Conservation (phyloP, 2,888 invertebrate genomes). For the Drosophila aldrichi region DNA sequence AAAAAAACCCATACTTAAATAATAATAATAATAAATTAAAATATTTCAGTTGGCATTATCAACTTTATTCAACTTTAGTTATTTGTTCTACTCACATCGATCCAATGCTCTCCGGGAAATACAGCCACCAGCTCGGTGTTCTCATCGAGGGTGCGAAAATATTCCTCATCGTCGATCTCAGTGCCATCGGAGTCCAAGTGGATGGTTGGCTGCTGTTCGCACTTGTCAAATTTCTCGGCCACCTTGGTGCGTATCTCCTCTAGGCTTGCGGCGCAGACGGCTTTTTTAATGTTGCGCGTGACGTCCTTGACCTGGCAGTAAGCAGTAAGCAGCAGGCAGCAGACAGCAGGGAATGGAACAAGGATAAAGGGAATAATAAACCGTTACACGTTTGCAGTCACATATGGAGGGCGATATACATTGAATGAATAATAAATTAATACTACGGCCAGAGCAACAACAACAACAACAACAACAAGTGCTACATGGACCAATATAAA, state of each 20-base stretch:
- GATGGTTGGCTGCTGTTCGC: slow-evolving; percentile 89
- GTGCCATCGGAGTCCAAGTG: slow-evolving; percentile 97
- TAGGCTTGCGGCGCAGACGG: slow-evolving; percentile 92
- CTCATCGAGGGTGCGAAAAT: slow-evolving; percentile 95
- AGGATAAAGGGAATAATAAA: slow-evolving; percentile 46
- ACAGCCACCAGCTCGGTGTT: slow-evolving; percentile 95
- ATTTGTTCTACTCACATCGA: slow-evolving; percentile 83
- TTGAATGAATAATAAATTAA: slow-evolving; percentile 74
- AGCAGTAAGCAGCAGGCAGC: background rate
- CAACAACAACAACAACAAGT: slow-evolving; percentile 31
- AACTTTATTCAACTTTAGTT: background rate
- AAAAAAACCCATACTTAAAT: too few species aligned
- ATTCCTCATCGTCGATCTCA: slow-evolving; percentile 97
- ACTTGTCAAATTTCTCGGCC: slow-evolving; percentile 90
- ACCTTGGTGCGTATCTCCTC: slow-evolving; percentile 92
- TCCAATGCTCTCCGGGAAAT: slow-evolving; percentile 91
- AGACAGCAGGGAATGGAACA: slow-evolving; percentile 7
- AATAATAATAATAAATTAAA: background rate
- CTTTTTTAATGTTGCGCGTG: slow-evolving; percentile 92
- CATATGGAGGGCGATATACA: slow-evolving; percentile 51
- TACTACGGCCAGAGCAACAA: slow-evolving; percentile 34
- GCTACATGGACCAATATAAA: slow-evolving; percentile 50
- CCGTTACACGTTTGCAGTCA: slow-evolving; percentile 55
- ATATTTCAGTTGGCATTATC: background rate
- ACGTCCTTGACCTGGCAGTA: slow-evolving; percentile 87